Percentiles rank a stretch among this genome's conserved stretches.
These are phyloP conservation scores for Fabriciana adippe DNA, from an alignment of 2,888 invertebrate genomes.

Conservation along the genomic window DNA sequence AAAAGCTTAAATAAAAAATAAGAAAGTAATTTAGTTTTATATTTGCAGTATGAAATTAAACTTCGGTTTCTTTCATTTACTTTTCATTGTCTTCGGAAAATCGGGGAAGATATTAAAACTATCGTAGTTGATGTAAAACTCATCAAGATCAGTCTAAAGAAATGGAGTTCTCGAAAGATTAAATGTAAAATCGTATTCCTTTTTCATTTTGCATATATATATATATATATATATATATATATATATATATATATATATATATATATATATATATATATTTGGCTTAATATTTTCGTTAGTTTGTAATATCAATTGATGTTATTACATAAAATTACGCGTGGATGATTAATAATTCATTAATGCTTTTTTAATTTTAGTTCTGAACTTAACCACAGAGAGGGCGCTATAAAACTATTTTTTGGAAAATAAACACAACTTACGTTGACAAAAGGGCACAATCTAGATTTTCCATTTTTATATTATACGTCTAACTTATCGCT, in stretches of 20 bases:
- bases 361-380: no score
- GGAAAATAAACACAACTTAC: no score
- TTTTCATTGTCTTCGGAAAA: constrained; percentile 26
- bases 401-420: no score
- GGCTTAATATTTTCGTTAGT: background rate
- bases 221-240: no score
- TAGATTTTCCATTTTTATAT: no score
- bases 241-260: no score
- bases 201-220: background rate
- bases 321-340: background rate
- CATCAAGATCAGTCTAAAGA: constrained; percentile 20
- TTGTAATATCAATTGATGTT: background rate
- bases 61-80: constrained; percentile 25
- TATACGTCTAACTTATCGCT: no score
- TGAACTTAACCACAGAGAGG: no score
- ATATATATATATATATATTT: no score
- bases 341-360: no score
- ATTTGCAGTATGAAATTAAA: constrained; percentile 20
- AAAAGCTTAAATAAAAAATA: constrained; percentile 2
- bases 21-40: constrained; percentile 15
- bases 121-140: constrained; percentile 25
- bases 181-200: constrained; percentile 5
- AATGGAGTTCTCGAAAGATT: constrained; percentile 20
- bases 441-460: no score
- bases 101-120: constrained; percentile 25